phyloP scores from a whole-genome alignment of 2,888 invertebrate genomes.

The Gari tellinella region DNA sequence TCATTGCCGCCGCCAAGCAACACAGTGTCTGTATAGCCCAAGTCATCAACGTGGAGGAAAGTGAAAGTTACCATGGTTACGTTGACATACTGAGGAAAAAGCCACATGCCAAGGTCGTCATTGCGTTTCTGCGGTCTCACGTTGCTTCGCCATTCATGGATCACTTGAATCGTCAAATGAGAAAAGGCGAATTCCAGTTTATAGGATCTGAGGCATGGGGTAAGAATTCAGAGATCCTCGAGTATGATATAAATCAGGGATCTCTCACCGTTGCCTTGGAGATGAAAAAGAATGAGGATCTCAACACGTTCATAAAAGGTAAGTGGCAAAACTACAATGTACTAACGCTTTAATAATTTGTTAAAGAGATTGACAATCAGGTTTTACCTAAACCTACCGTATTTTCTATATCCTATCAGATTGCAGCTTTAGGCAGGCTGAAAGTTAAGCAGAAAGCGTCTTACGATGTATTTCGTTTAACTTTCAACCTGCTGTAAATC shows the following conservation, averaged over 20 bases:
- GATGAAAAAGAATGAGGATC: slow-evolving; percentile 27
- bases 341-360: too few relatives aligned
- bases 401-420: too few relatives aligned
- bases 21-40: slow-evolving; percentile 49
- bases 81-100: slow-evolving; percentile 27
- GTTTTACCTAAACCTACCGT: too few relatives aligned
- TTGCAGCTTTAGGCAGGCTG: too few relatives aligned
- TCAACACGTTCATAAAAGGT: slow-evolving; percentile 21
- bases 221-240: slow-evolving; percentile 24
- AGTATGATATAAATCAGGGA: slow-evolving; percentile 29
- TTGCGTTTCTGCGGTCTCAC: slow-evolving; percentile 51
- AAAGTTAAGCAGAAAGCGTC: too few relatives aligned
- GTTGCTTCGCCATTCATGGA: slow-evolving; percentile 25
- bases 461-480: too few relatives aligned
- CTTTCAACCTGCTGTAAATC: too few relatives aligned
- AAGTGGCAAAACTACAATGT: too few relatives aligned
- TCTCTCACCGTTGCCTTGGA: slow-evolving; percentile 37
- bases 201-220: slow-evolving; percentile 53
- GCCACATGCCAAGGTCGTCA: slow-evolving; percentile 43
- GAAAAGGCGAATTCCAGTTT: slow-evolving; percentile 47
- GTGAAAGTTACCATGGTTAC: slow-evolving; percentile 15
- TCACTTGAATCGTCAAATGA: slow-evolving; percentile 18
- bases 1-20: slow-evolving; percentile 10
- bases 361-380: too few relatives aligned
- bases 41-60: slow-evolving; percentile 30